These are phyloP conservation scores for Prorops nasuta DNA, from an alignment of 1,140 invertebrate genomes.

Conservation along the genomic window DNA sequence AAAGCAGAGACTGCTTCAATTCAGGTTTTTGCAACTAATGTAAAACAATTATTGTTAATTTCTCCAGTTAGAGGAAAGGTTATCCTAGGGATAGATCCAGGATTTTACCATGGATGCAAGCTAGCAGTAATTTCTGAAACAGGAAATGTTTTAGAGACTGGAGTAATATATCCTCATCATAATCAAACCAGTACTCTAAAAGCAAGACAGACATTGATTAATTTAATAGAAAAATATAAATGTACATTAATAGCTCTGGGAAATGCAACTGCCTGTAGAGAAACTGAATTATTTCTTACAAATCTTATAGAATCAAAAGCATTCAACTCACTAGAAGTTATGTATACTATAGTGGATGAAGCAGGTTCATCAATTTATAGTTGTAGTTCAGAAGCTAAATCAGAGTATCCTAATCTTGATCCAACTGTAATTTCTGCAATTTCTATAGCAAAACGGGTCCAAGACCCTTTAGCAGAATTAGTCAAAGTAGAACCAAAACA, in stretches of 20 bases:
- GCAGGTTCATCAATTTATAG: conserved; percentile 89
- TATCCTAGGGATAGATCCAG: conserved; percentile 85
- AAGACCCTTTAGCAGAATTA: conserved; percentile 86
- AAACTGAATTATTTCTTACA: conserved; percentile 77
- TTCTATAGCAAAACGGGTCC: conserved; percentile 81
- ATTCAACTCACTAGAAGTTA: conserved; percentile 61
- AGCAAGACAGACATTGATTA: conserved; percentile 19
- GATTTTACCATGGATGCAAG: conserved; percentile 85
- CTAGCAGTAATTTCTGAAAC: conserved; percentile 69
- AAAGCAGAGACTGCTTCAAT: conserved; percentile 78
- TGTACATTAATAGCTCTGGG: conserved; percentile 79
- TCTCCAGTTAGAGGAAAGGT: conserved; percentile 77
- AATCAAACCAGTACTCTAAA: conserved; percentile 14
- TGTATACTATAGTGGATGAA: conserved; percentile 84
- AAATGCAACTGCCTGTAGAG: conserved; percentile 84
- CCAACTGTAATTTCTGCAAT: conserved; percentile 57
- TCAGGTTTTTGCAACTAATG: conserved; percentile 79
- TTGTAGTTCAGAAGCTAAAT: conserved; percentile 75
- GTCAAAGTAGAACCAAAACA: conserved; percentile 92
- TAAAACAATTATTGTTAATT: conserved; percentile 78
- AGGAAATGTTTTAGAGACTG: conserved; percentile 69
- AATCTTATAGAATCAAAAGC: conserved; percentile 60
- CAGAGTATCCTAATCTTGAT: conserved; percentile 82
- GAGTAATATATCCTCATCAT: conserved; percentile 67
- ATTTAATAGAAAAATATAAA: conserved; percentile 46